Evolutionary conservation across 2,797 vertebrate genomes (phyloP).

Genomic region (Echiichthys vipera): DNA sequence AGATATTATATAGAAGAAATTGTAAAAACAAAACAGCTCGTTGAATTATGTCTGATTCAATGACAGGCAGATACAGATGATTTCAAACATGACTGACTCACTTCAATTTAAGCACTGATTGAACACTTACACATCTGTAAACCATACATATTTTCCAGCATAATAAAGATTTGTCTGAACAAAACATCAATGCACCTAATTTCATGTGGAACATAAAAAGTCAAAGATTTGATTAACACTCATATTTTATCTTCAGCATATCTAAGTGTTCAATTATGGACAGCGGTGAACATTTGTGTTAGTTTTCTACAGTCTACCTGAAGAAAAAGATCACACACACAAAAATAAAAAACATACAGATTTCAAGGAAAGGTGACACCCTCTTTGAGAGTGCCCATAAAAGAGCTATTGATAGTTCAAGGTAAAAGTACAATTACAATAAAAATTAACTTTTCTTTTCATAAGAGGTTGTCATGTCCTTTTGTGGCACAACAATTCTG

Average conservation of each 20-base stretch:
- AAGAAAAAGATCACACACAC: slow-evolving; percentile 8
- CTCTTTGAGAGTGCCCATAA: neutral
- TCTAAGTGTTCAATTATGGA: slow-evolving; percentile 24
- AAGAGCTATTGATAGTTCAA: neutral
- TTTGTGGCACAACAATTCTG: slow-evolving; percentile 13
- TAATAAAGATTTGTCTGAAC: neutral
- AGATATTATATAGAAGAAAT: neutral
- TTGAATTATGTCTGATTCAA: slow-evolving; percentile 16
- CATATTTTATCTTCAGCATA: slow-evolving; percentile 28
- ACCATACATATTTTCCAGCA: slow-evolving; percentile 19
- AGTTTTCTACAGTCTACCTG: neutral
- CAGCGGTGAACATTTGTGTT: slow-evolving; percentile 10
- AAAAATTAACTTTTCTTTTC: slow-evolving; percentile 36
- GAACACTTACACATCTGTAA: slow-evolving; percentile 10
- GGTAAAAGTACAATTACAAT: slow-evolving; percentile 31
- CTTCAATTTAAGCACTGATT: neutral
- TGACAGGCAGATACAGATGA: slow-evolving; percentile 3
- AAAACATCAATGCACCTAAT: neutral
- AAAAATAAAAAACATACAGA: slow-evolving; percentile 8
- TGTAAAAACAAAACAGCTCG: too few relatives aligned
- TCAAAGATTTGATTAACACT: slow-evolving; percentile 1
- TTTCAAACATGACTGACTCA: neutral
- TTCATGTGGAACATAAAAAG: slow-evolving; percentile 3
- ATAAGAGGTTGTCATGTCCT: slow-evolving; percentile 2
- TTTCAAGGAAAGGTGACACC: slow-evolving; percentile 13